phyloP scores from a whole-genome alignment of 2,797 vertebrate species.

The Oryzias sinensis region DNA sequence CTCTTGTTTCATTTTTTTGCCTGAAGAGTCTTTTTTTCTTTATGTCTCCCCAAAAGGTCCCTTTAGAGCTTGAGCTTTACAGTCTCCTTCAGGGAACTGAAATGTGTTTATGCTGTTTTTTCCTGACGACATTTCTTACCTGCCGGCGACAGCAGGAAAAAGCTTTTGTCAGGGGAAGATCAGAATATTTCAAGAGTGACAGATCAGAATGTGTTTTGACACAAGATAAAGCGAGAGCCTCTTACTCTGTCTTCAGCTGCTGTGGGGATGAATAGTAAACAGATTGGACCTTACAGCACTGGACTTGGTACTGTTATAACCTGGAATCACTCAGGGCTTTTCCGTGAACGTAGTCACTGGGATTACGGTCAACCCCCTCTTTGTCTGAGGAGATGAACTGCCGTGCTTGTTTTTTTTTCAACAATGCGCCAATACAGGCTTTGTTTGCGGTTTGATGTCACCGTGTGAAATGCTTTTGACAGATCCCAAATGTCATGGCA shows the following conservation, averaged over 20 bases:
- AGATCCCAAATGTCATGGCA: conserved; percentile 67
- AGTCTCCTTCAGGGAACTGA: conserved; percentile 1
- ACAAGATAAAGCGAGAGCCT: conserved; percentile 30
- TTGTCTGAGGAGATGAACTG: conserved; percentile 26
- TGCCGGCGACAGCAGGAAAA: conserved; percentile 33
- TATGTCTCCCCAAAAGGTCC: neutral
- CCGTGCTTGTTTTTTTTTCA: conserved; percentile 1
- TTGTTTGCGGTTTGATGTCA: neutral
- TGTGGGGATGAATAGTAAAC: conserved; percentile 15
- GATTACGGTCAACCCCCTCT: conserved; percentile 14
- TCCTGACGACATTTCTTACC: conserved; percentile 16
- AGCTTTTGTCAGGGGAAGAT: conserved; percentile 31
- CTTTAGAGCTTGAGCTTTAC: conserved; percentile 1
- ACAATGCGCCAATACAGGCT: neutral
- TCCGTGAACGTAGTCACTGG: conserved; percentile 22
- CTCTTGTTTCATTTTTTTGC: neutral
- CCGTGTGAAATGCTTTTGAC: conserved; percentile 22
- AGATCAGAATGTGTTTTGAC: conserved; percentile 35
- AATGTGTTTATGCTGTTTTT: conserved; percentile 38
- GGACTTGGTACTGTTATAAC: conserved; percentile 17
- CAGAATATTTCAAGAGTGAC: conserved; percentile 20
- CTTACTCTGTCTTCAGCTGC: conserved; percentile 30
- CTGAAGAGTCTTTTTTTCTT: neutral
- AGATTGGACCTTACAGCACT: conserved; percentile 25
- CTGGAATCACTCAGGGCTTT: conserved; percentile 39